Conservation (phyloP, 2,113 vertebrate species). For the Pimephales promelas region DNA sequence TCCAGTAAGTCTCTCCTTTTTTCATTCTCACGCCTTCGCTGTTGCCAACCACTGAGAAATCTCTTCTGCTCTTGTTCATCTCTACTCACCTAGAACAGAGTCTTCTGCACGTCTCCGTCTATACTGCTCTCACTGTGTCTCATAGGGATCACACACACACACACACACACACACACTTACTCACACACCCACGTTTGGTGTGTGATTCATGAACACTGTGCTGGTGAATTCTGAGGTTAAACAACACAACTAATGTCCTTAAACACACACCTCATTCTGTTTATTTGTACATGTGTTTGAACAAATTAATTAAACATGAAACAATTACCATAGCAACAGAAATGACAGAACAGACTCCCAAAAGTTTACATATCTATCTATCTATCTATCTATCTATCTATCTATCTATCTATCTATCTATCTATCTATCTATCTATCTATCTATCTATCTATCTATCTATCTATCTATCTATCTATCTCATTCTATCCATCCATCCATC, state of each 20-base stretch:
- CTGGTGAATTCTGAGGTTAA: neutral
- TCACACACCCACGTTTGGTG: neutral
- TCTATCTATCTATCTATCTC: too few relatives aligned
- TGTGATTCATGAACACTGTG: neutral
- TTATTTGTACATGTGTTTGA: neutral
- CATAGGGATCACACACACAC: too few relatives aligned
- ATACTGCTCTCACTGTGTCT: neutral
- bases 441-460: neutral
- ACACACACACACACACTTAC: too few relatives aligned
- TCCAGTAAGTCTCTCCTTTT: constrained; percentile 23
- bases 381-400: neutral
- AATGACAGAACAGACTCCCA: neutral
- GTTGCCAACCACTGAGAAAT: constrained; percentile 42
- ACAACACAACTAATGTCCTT: neutral
- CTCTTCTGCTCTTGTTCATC: constrained; percentile 31
- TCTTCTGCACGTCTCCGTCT: neutral
- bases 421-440: neutral
- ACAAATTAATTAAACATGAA: neutral
- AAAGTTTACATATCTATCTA: neutral
- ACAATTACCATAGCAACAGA: constrained; percentile 23
- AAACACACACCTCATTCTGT: neutral
- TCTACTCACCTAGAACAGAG: neutral
- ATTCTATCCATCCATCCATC: too few relatives aligned
- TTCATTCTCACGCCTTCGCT: constrained; percentile 34
- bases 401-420: neutral